phyloP scores from a whole-genome alignment of 2,113 vertebrate species.

The Thinocorus orbignyianus region DNA sequence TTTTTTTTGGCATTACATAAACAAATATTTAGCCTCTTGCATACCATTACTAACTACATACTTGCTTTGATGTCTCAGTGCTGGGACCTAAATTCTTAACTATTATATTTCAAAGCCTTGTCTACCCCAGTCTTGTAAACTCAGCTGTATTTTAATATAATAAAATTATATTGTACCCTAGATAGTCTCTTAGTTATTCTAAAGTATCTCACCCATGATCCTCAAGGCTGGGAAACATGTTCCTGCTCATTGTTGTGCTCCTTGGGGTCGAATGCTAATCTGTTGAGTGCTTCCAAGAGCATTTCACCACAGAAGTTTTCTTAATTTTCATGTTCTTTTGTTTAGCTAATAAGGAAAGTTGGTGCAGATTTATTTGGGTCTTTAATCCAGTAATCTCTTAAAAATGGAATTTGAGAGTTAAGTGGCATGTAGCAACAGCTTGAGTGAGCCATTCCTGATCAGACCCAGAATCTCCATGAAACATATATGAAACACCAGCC shows the following conservation, averaged over 20 bases:
- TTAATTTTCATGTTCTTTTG: neutral
- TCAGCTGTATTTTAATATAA: neutral
- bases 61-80: slow-evolving; percentile 8
- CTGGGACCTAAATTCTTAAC: slow-evolving; percentile 12
- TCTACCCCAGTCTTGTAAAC: neutral
- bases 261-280: neutral
- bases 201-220: neutral
- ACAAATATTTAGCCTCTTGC: neutral
- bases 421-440: neutral
- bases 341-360: neutral
- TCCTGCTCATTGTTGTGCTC: fast-evolving
- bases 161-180: neutral
- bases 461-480: neutral
- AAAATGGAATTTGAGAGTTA: neutral
- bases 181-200: neutral
- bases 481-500: neutral
- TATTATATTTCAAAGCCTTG: slow-evolving; percentile 18
- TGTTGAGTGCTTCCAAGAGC: neutral
- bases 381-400: neutral
- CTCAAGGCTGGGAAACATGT: neutral
- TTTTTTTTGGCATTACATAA: neutral
- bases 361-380: neutral
- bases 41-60: neutral
- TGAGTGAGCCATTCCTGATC: fast-evolving
- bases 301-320: neutral